phyloP scores from a whole-genome alignment of 1,140 invertebrate species.

The Physella acuta region DNA sequence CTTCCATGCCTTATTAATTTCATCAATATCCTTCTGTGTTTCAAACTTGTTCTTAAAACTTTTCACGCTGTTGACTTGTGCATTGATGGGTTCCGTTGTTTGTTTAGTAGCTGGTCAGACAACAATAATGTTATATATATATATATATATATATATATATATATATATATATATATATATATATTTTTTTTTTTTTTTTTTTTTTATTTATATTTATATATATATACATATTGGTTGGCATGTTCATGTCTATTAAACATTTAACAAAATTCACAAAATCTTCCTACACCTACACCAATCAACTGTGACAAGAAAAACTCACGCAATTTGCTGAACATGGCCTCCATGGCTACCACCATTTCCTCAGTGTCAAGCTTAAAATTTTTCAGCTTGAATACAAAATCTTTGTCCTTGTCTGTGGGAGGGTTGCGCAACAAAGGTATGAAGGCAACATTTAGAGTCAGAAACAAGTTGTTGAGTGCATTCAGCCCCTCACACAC shows the following conservation, averaged over 20 bases:
- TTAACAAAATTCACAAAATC: background rate
- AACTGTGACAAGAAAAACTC: background rate
- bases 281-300: background rate
- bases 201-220: background rate
- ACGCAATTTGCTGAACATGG: slow-evolving; percentile 3
- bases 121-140: too few relatives aligned
- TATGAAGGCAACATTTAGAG: background rate
- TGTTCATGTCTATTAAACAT: background rate
- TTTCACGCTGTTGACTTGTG: too few relatives aligned
- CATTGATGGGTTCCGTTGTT: too few relatives aligned
- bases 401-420: background rate
- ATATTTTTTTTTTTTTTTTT: too few relatives aligned
- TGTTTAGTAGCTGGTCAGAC: too few relatives aligned
- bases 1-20: too few relatives aligned
- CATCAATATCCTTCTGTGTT: too few relatives aligned
- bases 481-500: slow-evolving; percentile 6
- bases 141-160: too few relatives aligned
- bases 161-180: too few relatives aligned
- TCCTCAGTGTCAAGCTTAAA: background rate
- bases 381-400: background rate
- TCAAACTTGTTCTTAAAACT: too few relatives aligned
- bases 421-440: background rate
- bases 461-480: background rate
- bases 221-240: background rate
- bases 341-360: background rate